Evolutionary conservation across 1,140 invertebrate species (phyloP).

Genomic region (Penaeus indicus): DNA sequence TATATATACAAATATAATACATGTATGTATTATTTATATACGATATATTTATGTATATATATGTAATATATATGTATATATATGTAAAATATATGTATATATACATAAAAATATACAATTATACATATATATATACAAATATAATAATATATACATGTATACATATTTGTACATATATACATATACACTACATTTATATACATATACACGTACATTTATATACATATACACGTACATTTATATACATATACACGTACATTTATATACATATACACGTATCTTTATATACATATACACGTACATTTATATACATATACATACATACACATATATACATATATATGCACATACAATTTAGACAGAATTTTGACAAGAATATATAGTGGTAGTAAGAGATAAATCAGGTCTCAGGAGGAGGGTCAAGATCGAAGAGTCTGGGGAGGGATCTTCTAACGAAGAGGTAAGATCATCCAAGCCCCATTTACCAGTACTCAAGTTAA

Average conservation of each 20-base stretch:
- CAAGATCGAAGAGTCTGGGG: too few species aligned
- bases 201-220: not conserved
- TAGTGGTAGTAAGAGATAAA: too few species aligned
- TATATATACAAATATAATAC: too few species aligned
- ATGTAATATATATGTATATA: too few species aligned
- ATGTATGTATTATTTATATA: not conserved
- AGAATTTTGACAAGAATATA: too few species aligned
- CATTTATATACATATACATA: constrained; percentile 3
- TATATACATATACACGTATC: constrained; percentile 10
- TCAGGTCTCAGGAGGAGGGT: too few species aligned
- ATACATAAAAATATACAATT: not conserved
- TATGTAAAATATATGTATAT: too few species aligned
- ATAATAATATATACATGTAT: constrained; percentile 23
- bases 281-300: not conserved
- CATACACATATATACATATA: constrained; percentile 18
- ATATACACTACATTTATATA: constrained; percentile 9
- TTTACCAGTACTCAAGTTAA: too few species aligned
- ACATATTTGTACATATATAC: not conserved
- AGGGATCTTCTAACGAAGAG: too few species aligned
- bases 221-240: constrained; percentile 8
- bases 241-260: not conserved
- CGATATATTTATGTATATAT: not conserved
- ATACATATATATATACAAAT: constrained; percentile 18
- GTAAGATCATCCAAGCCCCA: too few species aligned
- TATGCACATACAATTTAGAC: not conserved